A percentile compares a stretch with the other conserved stretches of the same genome.
These are phyloP conservation scores for Notolabrus celidotus DNA, from an alignment of 2,797 vertebrate species.

Conservation along the genomic window DNA sequence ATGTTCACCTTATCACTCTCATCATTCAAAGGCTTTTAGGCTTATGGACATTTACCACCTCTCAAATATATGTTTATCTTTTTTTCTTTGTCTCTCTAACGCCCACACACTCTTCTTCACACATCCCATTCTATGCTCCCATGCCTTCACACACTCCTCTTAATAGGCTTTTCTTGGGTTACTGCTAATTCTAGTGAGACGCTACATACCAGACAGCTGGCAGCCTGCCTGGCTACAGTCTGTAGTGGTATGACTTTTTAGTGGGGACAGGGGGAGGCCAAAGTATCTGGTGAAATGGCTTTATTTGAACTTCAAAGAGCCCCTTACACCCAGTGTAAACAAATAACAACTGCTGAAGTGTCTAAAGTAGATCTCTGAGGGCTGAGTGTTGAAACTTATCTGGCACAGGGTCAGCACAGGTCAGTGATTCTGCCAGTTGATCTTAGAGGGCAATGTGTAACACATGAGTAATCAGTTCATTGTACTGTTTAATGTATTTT, in stretches of 20 bases:
- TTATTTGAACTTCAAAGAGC: constrained; percentile 49
- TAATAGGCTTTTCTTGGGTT: constrained; percentile 60
- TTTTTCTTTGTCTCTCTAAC: constrained; percentile 13
- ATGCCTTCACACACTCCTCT: constrained; percentile 37
- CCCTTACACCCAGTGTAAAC: constrained; percentile 41
- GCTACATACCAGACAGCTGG: constrained; percentile 74
- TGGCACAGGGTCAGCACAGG: constrained; percentile 5
- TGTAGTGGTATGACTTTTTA: constrained; percentile 44
- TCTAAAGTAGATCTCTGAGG: neutral
- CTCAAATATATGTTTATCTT: constrained; percentile 17
- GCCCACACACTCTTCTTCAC: constrained; percentile 20
- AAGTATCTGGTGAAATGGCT: constrained; percentile 22
- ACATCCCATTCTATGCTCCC: constrained; percentile 23
- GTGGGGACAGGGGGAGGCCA: constrained; percentile 39
- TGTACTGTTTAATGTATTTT: too few species aligned
- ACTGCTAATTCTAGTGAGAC: constrained; percentile 55
- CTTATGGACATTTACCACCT: constrained; percentile 5
- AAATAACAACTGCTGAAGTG: constrained; percentile 33
- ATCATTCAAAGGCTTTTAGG: constrained; percentile 4
- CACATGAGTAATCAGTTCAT: too few species aligned
- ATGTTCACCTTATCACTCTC: neutral
- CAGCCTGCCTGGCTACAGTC: constrained; percentile 57
- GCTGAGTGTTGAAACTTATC: neutral
- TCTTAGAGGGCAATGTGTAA: too few species aligned
- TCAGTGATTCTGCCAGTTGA: constrained; percentile 15